A percentile compares a stretch with the other conserved stretches of the same genome.
phyloP scores from a whole-genome alignment of 2,797 vertebrate species.

The Ispidina lecontei region DNA sequence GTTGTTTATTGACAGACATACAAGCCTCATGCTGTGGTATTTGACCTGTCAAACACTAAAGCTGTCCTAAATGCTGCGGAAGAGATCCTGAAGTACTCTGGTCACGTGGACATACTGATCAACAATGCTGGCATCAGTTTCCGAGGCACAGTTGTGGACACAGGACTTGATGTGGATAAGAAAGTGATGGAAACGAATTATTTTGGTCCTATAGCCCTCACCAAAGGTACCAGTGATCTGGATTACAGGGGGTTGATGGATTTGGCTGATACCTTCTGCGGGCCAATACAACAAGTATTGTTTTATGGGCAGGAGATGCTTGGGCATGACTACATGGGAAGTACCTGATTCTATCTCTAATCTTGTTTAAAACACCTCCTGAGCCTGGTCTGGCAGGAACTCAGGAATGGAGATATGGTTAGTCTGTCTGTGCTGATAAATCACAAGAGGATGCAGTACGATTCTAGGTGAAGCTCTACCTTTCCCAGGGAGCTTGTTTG shows the following conservation, averaged over 20 bases:
- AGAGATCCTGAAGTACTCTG: constrained; percentile 87
- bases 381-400: neutral
- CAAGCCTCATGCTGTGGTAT: constrained; percentile 82
- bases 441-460: neutral
- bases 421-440: neutral
- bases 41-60: constrained; percentile 86
- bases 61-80: constrained; percentile 79
- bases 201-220: constrained; percentile 95
- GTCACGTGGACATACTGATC: constrained; percentile 91
- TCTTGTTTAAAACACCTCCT: neutral
- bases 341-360: neutral
- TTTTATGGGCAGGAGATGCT: neutral
- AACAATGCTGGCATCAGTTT: constrained; percentile 97
- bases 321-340: neutral
- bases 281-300: neutral
- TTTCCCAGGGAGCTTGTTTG: neutral
- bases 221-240: constrained; percentile 85
- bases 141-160: constrained; percentile 89
- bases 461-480: neutral
- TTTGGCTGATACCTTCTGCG: neutral
- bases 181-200: constrained; percentile 97
- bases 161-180: constrained; percentile 86
- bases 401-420: neutral
- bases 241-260: neutral
- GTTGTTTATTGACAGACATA: constrained; percentile 71